phyloP scores from a whole-genome alignment of 2,797 vertebrate species.

The Chanos chanos region DNA sequence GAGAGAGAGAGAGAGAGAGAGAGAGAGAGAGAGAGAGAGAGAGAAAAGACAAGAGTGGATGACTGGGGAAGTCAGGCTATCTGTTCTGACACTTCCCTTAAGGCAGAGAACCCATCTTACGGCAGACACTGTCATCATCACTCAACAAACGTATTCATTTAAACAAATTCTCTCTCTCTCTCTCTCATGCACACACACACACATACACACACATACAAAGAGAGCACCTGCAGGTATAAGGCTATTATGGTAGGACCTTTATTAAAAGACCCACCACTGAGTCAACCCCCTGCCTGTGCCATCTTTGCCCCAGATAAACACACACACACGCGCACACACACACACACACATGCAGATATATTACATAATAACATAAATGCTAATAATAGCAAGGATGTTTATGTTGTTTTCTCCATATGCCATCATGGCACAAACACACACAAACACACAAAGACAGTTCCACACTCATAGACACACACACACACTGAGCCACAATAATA shows the following conservation, averaged over 20 bases:
- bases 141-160: background rate
- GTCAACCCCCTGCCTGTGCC: too few species aligned
- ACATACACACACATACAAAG: slow-evolving; percentile 1
- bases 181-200: background rate
- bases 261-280: too few species aligned
- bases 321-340: slow-evolving; percentile 23
- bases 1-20: too few species aligned
- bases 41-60: too few species aligned
- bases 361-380: too few species aligned
- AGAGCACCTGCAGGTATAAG: too few species aligned
- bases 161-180: background rate
- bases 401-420: slow-evolving; percentile 21
- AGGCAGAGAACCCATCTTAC: too few species aligned
- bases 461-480: background rate
- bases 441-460: background rate
- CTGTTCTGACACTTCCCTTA: slow-evolving; percentile 40
- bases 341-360: background rate
- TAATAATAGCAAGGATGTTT: background rate
- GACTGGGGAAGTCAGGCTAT: too few species aligned
- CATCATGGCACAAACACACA: slow-evolving; percentile 12
- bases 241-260: too few species aligned
- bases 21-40: too few species aligned
- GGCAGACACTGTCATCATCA: slow-evolving; percentile 15
- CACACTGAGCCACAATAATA: background rate
- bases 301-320: too few species aligned